Conservation (phyloP, 2,113 vertebrate species). For the Dicrurus megarhynchus region DNA sequence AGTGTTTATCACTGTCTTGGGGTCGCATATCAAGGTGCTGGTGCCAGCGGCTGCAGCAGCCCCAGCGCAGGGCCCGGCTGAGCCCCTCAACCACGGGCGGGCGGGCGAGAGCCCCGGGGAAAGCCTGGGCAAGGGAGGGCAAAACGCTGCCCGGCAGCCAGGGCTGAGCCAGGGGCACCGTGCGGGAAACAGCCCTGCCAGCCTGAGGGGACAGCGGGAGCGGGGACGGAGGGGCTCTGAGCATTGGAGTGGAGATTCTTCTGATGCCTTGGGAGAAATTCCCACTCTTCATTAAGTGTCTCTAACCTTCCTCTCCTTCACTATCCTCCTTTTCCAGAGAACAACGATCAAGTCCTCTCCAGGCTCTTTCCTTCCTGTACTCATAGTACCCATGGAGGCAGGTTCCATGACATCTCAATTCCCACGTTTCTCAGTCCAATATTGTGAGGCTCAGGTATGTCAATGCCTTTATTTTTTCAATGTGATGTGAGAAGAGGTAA, state of each 20-base stretch:
- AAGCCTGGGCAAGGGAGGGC: neutral
- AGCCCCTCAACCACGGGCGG: neutral
- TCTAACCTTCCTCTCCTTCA: neutral
- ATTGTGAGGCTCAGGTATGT: neutral
- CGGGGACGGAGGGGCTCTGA: rapidly evolving
- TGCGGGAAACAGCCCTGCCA: neutral
- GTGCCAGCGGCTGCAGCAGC: neutral
- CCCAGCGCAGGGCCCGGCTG: neutral
- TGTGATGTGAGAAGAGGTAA: neutral
- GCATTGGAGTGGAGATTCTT: neutral
- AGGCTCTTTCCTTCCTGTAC: neutral
- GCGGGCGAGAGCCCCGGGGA: neutral
- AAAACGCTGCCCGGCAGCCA: neutral
- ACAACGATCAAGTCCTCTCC: neutral
- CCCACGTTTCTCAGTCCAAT: neutral
- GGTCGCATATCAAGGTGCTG: rapidly evolving
- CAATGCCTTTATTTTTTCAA: neutral
- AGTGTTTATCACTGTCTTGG: rapidly evolving
- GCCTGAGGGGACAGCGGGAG: neutral
- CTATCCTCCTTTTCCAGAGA: neutral
- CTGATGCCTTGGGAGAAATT: neutral
- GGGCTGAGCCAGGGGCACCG: neutral
- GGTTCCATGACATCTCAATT: neutral
- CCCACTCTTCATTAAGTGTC: neutral
- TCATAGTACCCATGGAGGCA: neutral